Percentiles rank a stretch among this genome's conserved stretches.
phyloP scores from a whole-genome alignment of 1,140 invertebrate genomes.

The Meloidogyne chitwoodi region DNA sequence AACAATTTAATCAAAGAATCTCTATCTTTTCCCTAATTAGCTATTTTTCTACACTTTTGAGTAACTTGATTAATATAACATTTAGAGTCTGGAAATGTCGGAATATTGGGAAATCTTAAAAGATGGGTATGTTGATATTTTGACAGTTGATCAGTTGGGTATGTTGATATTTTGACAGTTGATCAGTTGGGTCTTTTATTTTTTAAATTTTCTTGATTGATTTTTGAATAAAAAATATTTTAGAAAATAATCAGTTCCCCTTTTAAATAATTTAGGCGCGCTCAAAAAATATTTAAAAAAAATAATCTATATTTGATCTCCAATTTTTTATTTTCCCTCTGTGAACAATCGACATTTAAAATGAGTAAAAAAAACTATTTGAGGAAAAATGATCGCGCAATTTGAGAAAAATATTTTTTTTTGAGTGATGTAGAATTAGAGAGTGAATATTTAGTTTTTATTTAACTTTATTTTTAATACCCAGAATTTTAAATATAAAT shows the following conservation, averaged over 20 bases:
- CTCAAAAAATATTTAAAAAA: background rate
- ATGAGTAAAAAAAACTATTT: background rate
- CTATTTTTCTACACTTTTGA: too few species aligned
- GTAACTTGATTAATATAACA: too few species aligned
- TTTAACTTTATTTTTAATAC: too few species aligned
- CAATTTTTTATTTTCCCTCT: background rate
- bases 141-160: too few species aligned
- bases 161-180: too few species aligned
- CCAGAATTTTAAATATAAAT: too few species aligned
- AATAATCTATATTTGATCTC: background rate
- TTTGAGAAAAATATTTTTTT: background rate
- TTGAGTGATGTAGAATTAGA: background rate
- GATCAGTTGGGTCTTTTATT: background rate
- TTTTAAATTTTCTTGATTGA: background rate
- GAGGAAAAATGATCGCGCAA: background rate
- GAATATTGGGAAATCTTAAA: too few species aligned
- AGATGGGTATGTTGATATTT: too few species aligned
- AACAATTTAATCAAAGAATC: too few species aligned
- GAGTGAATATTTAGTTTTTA: too few species aligned
- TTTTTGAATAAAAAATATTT: background rate
- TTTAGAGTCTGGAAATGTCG: too few species aligned
- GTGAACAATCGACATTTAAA: background rate
- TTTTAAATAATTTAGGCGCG: background rate
- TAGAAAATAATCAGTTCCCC: background rate
- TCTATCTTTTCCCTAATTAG: too few species aligned